phyloP scores from a whole-genome alignment of 2,113 vertebrate genomes.

The Empidonax traillii region DNA sequence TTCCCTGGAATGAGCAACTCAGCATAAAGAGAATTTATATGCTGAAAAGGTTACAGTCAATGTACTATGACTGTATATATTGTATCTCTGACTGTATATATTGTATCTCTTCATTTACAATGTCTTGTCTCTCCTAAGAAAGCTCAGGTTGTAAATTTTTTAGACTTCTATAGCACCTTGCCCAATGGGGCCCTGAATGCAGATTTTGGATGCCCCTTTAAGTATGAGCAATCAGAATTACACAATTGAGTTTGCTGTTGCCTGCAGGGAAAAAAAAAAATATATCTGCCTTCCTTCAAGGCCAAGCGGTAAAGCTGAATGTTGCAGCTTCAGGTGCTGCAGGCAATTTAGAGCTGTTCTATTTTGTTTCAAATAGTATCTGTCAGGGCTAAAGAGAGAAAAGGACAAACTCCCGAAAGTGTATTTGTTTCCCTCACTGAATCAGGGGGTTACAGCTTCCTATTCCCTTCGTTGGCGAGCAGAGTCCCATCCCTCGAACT shows the following conservation, averaged over 20 bases:
- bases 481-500: not conserved
- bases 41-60: not conserved
- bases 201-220: not conserved
- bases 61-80: not conserved
- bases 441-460: not conserved
- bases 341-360: not conserved
- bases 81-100: not conserved
- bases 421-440: not conserved
- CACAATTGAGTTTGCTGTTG: not conserved
- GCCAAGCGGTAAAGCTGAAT: not conserved
- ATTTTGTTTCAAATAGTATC: not conserved
- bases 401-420: not conserved
- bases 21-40: not conserved
- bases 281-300: not conserved
- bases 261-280: not conserved
- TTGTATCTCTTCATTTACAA: not conserved
- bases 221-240: not conserved
- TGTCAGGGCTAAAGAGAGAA: not conserved
- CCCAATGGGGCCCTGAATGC: not conserved
- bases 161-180: not conserved
- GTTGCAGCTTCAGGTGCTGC: not conserved
- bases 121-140: not conserved
- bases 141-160: not conserved
- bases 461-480: not conserved
- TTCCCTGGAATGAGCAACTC: not conserved